These are phyloP conservation scores for Littorina saxatilis DNA, from an alignment of 1,140 invertebrate genomes.

Conservation along the genomic window DNA sequence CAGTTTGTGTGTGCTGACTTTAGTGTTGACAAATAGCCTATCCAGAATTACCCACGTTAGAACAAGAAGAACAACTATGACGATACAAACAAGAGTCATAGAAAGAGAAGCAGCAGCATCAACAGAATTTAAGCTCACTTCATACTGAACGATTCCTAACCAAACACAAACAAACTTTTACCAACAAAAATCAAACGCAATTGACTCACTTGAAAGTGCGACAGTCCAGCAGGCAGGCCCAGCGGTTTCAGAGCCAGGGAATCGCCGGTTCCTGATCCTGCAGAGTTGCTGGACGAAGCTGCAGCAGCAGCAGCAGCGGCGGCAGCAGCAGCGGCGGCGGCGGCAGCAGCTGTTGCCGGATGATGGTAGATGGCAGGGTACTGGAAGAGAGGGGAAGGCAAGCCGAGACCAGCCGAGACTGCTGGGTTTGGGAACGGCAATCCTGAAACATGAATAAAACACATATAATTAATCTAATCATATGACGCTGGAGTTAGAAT, in stretches of 20 bases:
- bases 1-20: too few relatives aligned
- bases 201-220: conserved; percentile 17
- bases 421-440: conserved; percentile 28
- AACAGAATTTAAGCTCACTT: too few relatives aligned
- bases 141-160: too few relatives aligned
- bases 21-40: too few relatives aligned
- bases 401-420: conserved; percentile 30
- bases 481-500: too few relatives aligned
- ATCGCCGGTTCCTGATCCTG: neutral
- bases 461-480: neutral
- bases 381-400: conserved; percentile 53
- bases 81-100: too few relatives aligned
- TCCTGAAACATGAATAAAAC: conserved; percentile 3
- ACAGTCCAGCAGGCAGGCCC: conserved; percentile 22
- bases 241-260: conserved; percentile 16
- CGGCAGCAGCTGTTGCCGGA: conserved; percentile 31
- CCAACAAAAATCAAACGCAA: neutral
- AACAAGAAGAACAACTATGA: too few relatives aligned
- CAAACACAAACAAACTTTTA: too few relatives aligned
- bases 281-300: neutral
- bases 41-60: too few relatives aligned
- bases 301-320: conserved; percentile 29
- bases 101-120: too few relatives aligned
- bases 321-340: conserved; percentile 37
- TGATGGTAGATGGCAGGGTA: conserved; percentile 54